Percentiles rank a stretch among this genome's conserved stretches.
phyloP scores from a whole-genome alignment of 2,888 invertebrate genomes.

The Cordilura impudica region DNA sequence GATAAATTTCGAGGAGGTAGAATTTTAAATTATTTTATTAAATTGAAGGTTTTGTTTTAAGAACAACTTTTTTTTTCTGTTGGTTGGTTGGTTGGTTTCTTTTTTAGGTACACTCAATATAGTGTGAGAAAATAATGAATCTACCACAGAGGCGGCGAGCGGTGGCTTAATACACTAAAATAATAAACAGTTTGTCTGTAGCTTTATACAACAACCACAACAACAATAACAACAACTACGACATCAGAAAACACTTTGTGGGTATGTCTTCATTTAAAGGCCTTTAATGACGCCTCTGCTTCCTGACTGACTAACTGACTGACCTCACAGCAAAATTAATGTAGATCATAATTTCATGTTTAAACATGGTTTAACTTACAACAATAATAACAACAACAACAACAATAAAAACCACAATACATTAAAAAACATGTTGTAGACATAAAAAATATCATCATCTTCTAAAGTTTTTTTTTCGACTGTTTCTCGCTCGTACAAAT shows the following conservation, averaged over 20 bases:
- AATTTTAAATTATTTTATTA: conserved; percentile 64
- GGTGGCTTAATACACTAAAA: conserved; percentile 13
- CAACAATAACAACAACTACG: too few relatives aligned
- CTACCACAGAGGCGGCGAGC: conserved; percentile 48
- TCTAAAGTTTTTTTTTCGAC: conserved; percentile 18
- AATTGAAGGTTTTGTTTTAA: conserved; percentile 64
- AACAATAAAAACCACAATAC: conserved; percentile 11
- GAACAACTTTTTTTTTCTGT: conserved; percentile 17
- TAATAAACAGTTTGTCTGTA: conserved; percentile 8
- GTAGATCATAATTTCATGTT: conserved; percentile 61
- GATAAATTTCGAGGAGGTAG: conserved; percentile 48
- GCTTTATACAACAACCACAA: too few relatives aligned
- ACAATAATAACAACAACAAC: conserved; percentile 19
- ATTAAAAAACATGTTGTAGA: conserved; percentile 28
- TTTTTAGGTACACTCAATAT: not conserved
- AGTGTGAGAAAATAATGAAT: conserved; percentile 58
- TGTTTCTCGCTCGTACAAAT: conserved; percentile 46
- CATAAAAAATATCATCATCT: conserved; percentile 30
- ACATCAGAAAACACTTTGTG: conserved; percentile 18
- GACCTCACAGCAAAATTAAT: conserved; percentile 54
- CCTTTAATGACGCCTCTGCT: conserved; percentile 54
- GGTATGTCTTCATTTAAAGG: conserved; percentile 52
- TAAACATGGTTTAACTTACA: conserved; percentile 49
- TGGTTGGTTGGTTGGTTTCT: not conserved
- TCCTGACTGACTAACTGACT: conserved; percentile 40